These are phyloP conservation scores for Lacanobia oleracea DNA, from an alignment of 2,888 invertebrate genomes.

Conservation along the genomic window DNA sequence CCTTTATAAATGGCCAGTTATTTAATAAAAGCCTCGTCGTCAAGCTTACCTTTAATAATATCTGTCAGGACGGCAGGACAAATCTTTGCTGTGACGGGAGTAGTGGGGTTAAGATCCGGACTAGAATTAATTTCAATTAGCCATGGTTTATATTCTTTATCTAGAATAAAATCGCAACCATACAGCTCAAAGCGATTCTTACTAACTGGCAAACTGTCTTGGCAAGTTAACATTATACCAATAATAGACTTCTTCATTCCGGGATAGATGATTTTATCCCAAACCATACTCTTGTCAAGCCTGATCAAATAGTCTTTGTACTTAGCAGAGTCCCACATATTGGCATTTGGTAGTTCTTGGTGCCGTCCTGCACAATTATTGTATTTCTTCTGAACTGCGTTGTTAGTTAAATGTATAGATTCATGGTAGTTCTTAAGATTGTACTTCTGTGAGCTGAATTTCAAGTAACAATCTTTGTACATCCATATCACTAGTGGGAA, in stretches of 20 bases:
- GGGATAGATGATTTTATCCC: slow-evolving; percentile 94
- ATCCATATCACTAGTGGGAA: slow-evolving; percentile 96
- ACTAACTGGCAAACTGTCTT: slow-evolving; percentile 92
- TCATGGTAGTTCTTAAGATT: slow-evolving; percentile 95
- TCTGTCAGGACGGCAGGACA: slow-evolving; percentile 96
- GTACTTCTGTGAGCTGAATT: slow-evolving; percentile 96
- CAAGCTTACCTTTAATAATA: slow-evolving; percentile 94
- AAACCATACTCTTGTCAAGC: slow-evolving; percentile 91
- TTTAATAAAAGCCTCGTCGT: not conserved
- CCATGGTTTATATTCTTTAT: slow-evolving; percentile 96
- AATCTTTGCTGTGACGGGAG: slow-evolving; percentile 95
- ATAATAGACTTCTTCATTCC: slow-evolving; percentile 96
- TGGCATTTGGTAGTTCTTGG: slow-evolving; percentile 92
- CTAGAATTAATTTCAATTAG: slow-evolving; percentile 98
- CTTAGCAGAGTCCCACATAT: slow-evolving; percentile 96
- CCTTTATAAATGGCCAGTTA: not conserved
- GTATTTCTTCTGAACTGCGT: slow-evolving; percentile 96
- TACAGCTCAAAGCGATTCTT: slow-evolving; percentile 96
- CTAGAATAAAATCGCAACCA: slow-evolving; percentile 98
- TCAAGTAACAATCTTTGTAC: slow-evolving; percentile 95
- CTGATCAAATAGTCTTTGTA: slow-evolving; percentile 92
- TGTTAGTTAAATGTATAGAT: slow-evolving; percentile 96
- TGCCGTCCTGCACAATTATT: slow-evolving; percentile 88
- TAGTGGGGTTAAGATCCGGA: slow-evolving; percentile 95
- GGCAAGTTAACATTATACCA: slow-evolving; percentile 94